These are phyloP conservation scores for Symphodus melops DNA, from an alignment of 2,113 vertebrate genomes.

Conservation along the genomic window DNA sequence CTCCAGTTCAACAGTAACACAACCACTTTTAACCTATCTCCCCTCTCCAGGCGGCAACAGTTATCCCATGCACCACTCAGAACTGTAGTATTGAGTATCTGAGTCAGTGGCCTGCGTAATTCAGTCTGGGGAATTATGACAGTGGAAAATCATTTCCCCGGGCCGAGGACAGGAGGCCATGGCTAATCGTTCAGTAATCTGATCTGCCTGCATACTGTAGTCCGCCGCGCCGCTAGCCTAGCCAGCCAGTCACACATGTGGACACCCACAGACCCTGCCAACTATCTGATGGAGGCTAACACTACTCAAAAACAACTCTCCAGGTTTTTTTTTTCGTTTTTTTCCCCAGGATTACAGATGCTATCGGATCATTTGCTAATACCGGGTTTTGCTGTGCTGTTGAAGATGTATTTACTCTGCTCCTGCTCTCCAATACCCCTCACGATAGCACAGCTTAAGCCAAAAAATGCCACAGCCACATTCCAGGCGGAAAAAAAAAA, in stretches of 20 bases:
- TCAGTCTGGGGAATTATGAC: conserved; percentile 81
- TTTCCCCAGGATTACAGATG: conserved; percentile 78
- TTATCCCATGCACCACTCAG: conserved; percentile 50
- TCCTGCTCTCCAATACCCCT: conserved; percentile 55
- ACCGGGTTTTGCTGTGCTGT: conserved; percentile 62
- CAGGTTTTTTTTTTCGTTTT: no score
- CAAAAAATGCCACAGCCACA: conserved; percentile 56
- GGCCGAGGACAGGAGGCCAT: conserved; percentile 76
- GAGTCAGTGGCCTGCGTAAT: conserved; percentile 77
- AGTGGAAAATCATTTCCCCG: conserved; percentile 83
- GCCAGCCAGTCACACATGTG: conserved; percentile 75
- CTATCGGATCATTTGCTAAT: conserved; percentile 78
- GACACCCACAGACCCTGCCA: conserved; percentile 70
- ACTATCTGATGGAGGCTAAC: conserved; percentile 69
- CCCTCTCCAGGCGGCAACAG: conserved; percentile 63
- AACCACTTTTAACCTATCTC: conserved; percentile 37
- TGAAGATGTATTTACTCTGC: conserved; percentile 75
- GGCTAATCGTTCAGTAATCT: conserved; percentile 84
- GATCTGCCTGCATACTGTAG: conserved; percentile 80
- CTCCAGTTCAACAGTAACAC: conserved; percentile 22
- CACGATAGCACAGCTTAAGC: conserved; percentile 32
- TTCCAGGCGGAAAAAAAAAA: conserved; percentile 37
- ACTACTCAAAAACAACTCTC: conserved; percentile 72
- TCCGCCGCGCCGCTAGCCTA: conserved; percentile 61
- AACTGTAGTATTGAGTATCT: conserved; percentile 70